These are phyloP conservation scores for Propsilocerus akamusi DNA, from an alignment of 1,140 invertebrate species.

Conservation along the genomic window DNA sequence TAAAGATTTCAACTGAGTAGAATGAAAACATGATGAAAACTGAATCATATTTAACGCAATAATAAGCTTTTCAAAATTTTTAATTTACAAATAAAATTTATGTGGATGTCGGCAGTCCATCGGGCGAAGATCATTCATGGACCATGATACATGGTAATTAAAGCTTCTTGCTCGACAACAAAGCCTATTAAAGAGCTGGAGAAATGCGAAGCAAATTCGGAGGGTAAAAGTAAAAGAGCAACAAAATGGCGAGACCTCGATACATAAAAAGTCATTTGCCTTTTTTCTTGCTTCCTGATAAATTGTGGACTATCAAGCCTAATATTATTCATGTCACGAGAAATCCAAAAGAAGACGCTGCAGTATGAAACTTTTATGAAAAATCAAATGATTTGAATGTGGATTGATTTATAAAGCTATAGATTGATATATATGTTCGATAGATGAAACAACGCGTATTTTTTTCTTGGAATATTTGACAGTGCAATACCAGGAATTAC, in stretches of 20 bases:
- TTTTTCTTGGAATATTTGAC: conserved; percentile 35
- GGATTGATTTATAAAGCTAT: too few species aligned
- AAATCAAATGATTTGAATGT: conserved; percentile 38
- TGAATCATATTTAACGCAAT: too few species aligned
- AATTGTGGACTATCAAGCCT: conserved; percentile 6
- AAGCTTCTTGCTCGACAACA: too few species aligned
- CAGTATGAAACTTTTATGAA: conserved; percentile 59
- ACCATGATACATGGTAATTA: too few species aligned
- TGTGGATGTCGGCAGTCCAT: too few species aligned
- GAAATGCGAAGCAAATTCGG: background rate
- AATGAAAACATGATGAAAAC: too few species aligned
- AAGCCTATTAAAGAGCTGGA: too few species aligned
- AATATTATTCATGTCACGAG: conserved; percentile 61
- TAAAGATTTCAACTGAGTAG: too few species aligned
- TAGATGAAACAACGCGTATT: conserved; percentile 46
- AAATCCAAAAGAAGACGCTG: conserved; percentile 78
- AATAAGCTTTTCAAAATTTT: too few species aligned
- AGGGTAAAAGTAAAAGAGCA: background rate
- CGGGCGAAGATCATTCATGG: too few species aligned
- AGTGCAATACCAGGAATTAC: conserved; percentile 48
- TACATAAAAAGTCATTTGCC: conserved; percentile 7
- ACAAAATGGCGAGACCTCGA: background rate
- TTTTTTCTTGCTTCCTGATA: background rate
- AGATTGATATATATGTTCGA: conserved; percentile 41
- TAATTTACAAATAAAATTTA: too few species aligned